These are phyloP conservation scores for Hemibagrus wyckioides DNA, from an alignment of 2,113 vertebrate species.

Conservation along the genomic window DNA sequence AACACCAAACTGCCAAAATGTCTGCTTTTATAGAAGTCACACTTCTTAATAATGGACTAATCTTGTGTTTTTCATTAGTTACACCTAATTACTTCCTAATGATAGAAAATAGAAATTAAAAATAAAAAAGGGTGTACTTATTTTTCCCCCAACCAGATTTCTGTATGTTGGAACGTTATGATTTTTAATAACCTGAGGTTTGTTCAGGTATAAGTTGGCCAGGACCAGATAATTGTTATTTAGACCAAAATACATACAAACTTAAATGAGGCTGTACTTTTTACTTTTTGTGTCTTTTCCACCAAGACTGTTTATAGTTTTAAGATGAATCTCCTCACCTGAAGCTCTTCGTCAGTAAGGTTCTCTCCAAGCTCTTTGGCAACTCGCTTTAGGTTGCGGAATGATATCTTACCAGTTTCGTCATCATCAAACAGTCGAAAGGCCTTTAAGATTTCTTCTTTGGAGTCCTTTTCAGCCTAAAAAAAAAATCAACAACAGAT, in stretches of 20 bases:
- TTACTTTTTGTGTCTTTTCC: too few species aligned
- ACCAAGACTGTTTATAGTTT: not conserved
- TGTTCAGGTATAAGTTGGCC: not conserved
- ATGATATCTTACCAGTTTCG: conserved; percentile 92
- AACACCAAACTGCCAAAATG: not conserved
- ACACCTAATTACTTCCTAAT: not conserved
- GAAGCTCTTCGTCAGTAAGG: conserved; percentile 91
- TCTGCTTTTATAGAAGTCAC: not conserved
- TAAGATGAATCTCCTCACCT: conserved; percentile 70
- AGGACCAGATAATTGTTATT: not conserved
- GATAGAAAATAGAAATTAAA: not conserved
- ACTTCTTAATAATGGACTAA: not conserved
- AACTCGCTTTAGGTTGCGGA: conserved; percentile 90
- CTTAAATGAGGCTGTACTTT: not conserved
- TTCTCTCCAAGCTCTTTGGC: conserved; percentile 91
- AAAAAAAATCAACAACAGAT: conserved; percentile 2
- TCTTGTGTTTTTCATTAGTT: not conserved
- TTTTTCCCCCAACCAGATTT: not conserved
- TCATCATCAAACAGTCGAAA: conserved; percentile 93
- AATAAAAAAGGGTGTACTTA: not conserved
- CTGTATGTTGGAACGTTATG: not conserved
- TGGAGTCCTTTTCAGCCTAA: conserved; percentile 92
- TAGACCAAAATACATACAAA: too few species aligned
- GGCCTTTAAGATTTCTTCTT: conserved; percentile 93
- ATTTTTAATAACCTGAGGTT: not conserved